A percentile compares a stretch with the other conserved stretches of the same genome.
These are phyloP conservation scores for Cyphomyrmex costatus DNA, from an alignment of 1,140 invertebrate species.

Conservation along the genomic window DNA sequence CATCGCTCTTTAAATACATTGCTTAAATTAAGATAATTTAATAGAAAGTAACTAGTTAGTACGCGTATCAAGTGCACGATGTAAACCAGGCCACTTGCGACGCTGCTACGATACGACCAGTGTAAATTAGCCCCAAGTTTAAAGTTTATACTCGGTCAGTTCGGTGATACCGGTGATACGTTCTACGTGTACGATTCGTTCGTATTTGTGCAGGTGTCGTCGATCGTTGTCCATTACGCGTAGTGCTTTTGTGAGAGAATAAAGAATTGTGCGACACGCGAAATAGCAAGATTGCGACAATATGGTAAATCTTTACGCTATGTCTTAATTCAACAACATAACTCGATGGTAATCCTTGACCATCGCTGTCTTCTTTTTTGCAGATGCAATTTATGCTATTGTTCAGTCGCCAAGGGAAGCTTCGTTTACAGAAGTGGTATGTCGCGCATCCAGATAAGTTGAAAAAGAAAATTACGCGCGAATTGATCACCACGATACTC, in stretches of 20 bases:
- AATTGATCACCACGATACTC: constrained; percentile 98
- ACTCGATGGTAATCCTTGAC: neutral
- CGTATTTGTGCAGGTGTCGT: neutral
- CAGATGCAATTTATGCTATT: constrained; percentile 99
- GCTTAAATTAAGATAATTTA: no score
- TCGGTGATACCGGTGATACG: no score
- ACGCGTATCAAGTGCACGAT: no score
- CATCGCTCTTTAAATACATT: no score
- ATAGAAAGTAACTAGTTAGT: no score
- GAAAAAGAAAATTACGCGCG: constrained; percentile 99
- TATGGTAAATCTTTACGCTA: constrained; percentile 21
- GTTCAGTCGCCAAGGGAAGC: constrained; percentile 99
- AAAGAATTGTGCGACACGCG: constrained; percentile 14
- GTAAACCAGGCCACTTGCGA: no score
- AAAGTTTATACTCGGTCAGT: no score
- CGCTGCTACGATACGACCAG: no score
- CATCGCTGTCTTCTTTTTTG: constrained; percentile 77
- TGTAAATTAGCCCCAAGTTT: no score
- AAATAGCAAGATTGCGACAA: neutral
- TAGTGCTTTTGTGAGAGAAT: constrained; percentile 18
- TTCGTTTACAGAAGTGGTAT: constrained; percentile 99
- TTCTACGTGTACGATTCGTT: no score
- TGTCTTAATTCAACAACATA: neutral
- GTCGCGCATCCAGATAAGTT: constrained; percentile 96
- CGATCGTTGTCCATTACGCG: constrained; percentile 13